phyloP scores from a whole-genome alignment of 2,888 invertebrate genomes.

The Amiota minor region DNA sequence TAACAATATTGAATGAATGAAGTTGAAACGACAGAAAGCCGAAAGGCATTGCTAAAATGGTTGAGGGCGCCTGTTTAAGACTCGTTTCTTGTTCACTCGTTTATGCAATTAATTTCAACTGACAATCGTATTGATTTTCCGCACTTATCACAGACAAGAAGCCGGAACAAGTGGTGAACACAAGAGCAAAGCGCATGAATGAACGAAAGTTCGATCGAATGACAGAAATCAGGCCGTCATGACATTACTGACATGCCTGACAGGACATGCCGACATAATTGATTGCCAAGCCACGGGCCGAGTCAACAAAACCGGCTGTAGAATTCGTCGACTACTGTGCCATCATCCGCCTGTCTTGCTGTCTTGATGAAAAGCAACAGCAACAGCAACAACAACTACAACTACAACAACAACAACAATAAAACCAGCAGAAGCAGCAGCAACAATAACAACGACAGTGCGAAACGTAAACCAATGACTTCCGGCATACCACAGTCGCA shows the following conservation, averaged over 20 bases:
- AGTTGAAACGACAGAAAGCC: background rate
- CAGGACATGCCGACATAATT: slow-evolving; percentile 32
- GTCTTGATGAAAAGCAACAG: slow-evolving; percentile 14
- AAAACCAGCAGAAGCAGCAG: too few species aligned
- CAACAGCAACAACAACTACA: too few species aligned
- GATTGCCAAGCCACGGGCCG: slow-evolving; percentile 26
- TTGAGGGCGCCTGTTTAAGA: slow-evolving; percentile 24
- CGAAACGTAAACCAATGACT: slow-evolving; percentile 14
- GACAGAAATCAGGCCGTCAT: slow-evolving; percentile 22
- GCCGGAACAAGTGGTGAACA: too few species aligned
- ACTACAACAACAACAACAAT: too few species aligned
- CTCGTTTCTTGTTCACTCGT: background rate
- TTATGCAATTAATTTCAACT: slow-evolving; percentile 5
- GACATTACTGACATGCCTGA: slow-evolving; percentile 17
- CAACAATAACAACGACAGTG: background rate
- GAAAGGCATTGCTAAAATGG: slow-evolving; percentile 26
- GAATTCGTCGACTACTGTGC: slow-evolving; percentile 14
- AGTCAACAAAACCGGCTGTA: background rate
- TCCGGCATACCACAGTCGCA: slow-evolving; percentile 9
- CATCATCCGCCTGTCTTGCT: slow-evolving; percentile 17
- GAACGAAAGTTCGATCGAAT: background rate
- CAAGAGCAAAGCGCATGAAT: background rate
- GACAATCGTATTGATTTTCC: slow-evolving; percentile 10
- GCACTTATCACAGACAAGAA: background rate
- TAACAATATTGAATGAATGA: too few species aligned